Conservation (phyloP, 2,797 vertebrate species). For the Enoplosus armatus region DNA sequence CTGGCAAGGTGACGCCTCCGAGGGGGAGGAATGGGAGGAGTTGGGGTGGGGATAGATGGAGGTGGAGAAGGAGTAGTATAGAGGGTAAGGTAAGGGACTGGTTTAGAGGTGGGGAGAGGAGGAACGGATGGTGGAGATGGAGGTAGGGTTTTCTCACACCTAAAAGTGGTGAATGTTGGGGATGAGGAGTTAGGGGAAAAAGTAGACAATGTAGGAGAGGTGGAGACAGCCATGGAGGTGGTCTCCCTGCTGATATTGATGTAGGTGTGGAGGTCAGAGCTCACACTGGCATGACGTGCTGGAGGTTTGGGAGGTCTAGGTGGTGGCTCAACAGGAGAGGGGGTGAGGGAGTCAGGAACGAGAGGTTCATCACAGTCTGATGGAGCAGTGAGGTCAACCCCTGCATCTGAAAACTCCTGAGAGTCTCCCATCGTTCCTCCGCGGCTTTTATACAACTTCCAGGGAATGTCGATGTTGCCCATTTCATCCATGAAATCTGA, state of each 20-base stretch:
- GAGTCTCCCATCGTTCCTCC: constrained; percentile 76
- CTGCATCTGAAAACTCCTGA: constrained; percentile 88
- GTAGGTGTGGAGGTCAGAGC: constrained; percentile 84
- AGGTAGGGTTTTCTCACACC: constrained; percentile 79
- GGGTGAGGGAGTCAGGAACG: constrained; percentile 79
- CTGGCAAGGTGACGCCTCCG: constrained; percentile 78
- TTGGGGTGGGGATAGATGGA: constrained; percentile 73
- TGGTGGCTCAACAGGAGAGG: constrained; percentile 82
- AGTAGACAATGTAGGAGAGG: constrained; percentile 76
- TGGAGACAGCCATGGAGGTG: constrained; percentile 76
- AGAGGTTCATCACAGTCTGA: constrained; percentile 86
- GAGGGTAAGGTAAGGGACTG: constrained; percentile 84
- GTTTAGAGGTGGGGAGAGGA: constrained; percentile 81
- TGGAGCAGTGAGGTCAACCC: constrained; percentile 86
- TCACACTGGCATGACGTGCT: constrained; percentile 81
- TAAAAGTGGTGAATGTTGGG: constrained; percentile 79
- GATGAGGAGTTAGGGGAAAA: constrained; percentile 80
- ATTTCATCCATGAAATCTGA: constrained; percentile 84
- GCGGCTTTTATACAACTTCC: constrained; percentile 83
- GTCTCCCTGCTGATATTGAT: constrained; percentile 84
- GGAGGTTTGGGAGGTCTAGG: constrained; percentile 87
- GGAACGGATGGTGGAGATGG: constrained; percentile 77
- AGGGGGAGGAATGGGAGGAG: constrained; percentile 71
- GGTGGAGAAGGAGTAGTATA: constrained; percentile 82
- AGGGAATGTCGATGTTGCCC: constrained; percentile 83